Percentiles rank a stretch among this genome's conserved stretches.
Evolutionary conservation across 1,140 invertebrate species (phyloP).

Genomic region (Halyomorpha halys): DNA sequence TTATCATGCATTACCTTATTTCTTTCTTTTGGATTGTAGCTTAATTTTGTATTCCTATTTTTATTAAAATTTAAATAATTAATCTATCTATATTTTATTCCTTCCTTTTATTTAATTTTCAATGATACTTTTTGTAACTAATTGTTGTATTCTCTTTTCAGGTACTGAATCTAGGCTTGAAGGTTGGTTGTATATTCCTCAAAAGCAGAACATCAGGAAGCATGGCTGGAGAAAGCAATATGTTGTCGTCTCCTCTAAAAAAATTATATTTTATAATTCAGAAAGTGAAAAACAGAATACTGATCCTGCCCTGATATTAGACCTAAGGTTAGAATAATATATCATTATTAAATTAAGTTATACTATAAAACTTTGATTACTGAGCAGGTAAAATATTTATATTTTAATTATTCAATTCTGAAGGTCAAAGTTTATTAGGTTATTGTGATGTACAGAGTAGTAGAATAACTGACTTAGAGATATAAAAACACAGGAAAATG

Average conservation of each 20-base stretch:
- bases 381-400: no score
- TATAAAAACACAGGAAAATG: no score
- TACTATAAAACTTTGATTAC: no score
- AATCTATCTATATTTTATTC: no score
- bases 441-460: no score
- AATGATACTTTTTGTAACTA: neutral
- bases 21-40: no score
- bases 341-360: neutral
- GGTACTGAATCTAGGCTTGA: conserved; percentile 66
- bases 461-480: no score
- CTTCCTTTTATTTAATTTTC: neutral
- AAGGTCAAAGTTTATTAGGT: no score
- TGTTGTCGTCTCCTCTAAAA: conserved; percentile 91
- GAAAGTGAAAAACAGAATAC: conserved; percentile 91
- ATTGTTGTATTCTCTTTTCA: conserved; percentile 4
- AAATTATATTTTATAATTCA: conserved; percentile 95
- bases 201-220: conserved; percentile 87
- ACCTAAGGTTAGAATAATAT: conserved; percentile 64
- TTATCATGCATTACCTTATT: no score
- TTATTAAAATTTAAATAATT: no score
- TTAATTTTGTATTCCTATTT: no score
- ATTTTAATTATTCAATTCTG: no score
- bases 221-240: conserved; percentile 97
- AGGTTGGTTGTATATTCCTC: conserved; percentile 91
- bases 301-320: conserved; percentile 86